Conservation (phyloP, 2,888 invertebrate genomes). For the Tanytarsus gracilentus region DNA sequence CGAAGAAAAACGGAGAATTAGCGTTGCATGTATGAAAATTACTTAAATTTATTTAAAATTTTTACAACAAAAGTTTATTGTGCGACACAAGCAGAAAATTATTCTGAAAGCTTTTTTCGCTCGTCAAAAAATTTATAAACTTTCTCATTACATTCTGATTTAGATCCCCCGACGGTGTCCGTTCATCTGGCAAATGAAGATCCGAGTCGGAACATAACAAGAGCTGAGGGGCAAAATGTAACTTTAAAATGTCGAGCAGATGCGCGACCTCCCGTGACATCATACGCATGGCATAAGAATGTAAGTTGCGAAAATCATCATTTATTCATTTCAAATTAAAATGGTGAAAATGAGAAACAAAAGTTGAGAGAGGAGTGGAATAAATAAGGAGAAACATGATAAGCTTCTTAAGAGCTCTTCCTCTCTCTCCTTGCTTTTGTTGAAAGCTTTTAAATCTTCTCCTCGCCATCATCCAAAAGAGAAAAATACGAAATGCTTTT, state of each 20-base stretch:
- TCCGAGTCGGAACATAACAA: slow-evolving; percentile 49
- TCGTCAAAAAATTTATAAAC: too few relatives aligned
- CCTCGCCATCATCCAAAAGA: background rate
- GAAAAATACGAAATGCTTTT: background rate
- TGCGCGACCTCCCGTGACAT: slow-evolving; percentile 64
- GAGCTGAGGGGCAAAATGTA: slow-evolving; percentile 65
- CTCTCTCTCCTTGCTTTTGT: background rate
- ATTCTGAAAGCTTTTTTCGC: too few relatives aligned
- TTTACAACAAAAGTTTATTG: too few relatives aligned
- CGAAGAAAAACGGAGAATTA: slow-evolving; percentile 66
- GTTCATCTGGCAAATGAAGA: slow-evolving; percentile 58
- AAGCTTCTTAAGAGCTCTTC: slow-evolving; percentile 14
- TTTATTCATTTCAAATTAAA: background rate
- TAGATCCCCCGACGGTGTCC: slow-evolving; percentile 70
- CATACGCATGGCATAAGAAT: slow-evolving; percentile 72
- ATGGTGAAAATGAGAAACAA: background rate
- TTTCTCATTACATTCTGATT: slow-evolving; percentile 30
- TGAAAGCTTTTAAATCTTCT: slow-evolving; percentile 12
- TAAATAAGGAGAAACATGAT: slow-evolving; percentile 8
- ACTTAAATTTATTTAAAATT: slow-evolving; percentile 5
- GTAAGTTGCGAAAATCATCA: slow-evolving; percentile 48
- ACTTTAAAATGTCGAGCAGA: slow-evolving; percentile 68
- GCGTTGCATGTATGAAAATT: slow-evolving; percentile 73
- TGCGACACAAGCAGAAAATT: too few relatives aligned
- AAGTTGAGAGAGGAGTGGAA: background rate